Conservation (phyloP, 2,797 vertebrate species). For the Dermochelys coriacea region DNA sequence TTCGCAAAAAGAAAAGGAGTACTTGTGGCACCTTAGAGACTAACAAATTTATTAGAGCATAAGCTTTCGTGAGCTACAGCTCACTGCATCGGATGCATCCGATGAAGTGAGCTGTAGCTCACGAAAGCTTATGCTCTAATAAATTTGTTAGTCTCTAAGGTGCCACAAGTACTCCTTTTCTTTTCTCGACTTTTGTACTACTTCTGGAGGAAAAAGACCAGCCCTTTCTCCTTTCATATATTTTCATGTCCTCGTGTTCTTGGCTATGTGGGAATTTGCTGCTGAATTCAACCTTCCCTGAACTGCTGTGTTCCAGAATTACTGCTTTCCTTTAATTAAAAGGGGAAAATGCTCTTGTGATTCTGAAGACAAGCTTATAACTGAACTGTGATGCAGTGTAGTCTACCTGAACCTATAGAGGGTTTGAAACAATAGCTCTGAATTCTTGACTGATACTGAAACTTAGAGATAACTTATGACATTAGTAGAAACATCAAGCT, state of each 20-base stretch:
- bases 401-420: background rate
- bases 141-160: too few relatives aligned
- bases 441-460: background rate
- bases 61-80: too few relatives aligned
- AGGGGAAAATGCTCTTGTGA: background rate
- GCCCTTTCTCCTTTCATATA: background rate
- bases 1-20: too few relatives aligned
- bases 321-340: background rate
- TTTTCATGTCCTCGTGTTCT: background rate
- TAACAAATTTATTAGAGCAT: too few relatives aligned
- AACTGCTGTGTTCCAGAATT: rapidly evolving
- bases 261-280: background rate
- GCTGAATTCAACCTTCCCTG: background rate
- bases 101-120: too few relatives aligned
- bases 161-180: too few relatives aligned
- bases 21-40: too few relatives aligned
- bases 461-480: rapidly evolving
- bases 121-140: too few relatives aligned
- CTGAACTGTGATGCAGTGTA: background rate
- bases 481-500: background rate
- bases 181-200: background rate
- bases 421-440: rapidly evolving
- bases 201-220: background rate
- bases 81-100: too few relatives aligned
- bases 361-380: background rate